These are phyloP conservation scores for Heliconius cydno DNA, from an alignment of 2,888 invertebrate genomes.

Conservation along the genomic window DNA sequence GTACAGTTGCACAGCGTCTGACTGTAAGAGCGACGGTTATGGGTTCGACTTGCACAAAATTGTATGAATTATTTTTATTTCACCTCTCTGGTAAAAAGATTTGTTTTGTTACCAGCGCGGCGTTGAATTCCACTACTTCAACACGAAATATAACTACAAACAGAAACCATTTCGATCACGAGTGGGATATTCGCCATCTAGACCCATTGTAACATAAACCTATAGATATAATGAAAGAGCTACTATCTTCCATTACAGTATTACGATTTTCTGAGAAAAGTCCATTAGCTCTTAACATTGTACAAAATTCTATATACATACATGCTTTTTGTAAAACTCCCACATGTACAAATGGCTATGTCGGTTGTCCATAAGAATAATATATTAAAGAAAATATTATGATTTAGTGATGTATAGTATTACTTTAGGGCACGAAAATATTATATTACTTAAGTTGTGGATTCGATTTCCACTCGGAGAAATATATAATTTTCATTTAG, in stretches of 20 bases:
- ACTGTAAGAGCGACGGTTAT: background rate
- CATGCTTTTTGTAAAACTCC: background rate
- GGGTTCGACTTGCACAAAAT: background rate
- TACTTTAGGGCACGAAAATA: too few relatives aligned
- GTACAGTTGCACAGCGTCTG: background rate
- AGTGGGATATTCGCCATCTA: background rate
- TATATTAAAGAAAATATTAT: too few relatives aligned
- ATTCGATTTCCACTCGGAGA: too few relatives aligned
- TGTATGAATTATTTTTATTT: background rate
- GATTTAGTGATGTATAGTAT: too few relatives aligned
- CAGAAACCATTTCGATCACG: background rate
- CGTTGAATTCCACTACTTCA: background rate
- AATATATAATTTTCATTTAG: too few relatives aligned
- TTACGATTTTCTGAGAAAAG: background rate
- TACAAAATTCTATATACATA: background rate
- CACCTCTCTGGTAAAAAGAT: background rate
- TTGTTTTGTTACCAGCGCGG: background rate
- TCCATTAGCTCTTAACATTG: constrained; percentile 7
- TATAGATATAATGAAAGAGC: background rate
- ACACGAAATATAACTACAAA: background rate
- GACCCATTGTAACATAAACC: background rate
- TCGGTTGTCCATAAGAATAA: background rate
- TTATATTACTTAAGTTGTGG: too few relatives aligned
- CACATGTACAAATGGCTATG: background rate
- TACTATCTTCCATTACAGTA: background rate